Evolutionary conservation across 2,888 invertebrate genomes (phyloP).

Genomic region (Thysanoteuthis rhombus): DNA sequence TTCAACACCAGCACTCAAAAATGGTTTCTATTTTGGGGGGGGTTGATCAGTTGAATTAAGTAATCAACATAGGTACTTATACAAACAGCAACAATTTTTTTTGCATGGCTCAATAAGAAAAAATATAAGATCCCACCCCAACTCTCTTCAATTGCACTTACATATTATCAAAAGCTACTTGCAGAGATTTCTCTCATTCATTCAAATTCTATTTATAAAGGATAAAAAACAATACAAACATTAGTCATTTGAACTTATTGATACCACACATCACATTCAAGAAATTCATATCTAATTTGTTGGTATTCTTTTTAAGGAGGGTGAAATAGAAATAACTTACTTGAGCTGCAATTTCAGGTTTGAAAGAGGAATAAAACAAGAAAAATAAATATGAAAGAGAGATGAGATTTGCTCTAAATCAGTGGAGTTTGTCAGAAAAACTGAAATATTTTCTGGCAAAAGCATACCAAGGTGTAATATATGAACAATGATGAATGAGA

Average conservation of each 20-base stretch:
- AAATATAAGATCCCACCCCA: background rate
- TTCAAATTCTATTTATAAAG: background rate
- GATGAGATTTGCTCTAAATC: background rate
- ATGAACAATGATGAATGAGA: background rate
- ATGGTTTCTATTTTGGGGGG: background rate
- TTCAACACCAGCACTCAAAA: background rate
- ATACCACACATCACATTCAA: background rate
- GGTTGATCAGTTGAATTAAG: background rate
- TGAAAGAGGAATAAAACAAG: background rate
- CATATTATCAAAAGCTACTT: background rate
- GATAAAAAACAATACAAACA: background rate
- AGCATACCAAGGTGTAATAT: background rate
- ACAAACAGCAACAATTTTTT: background rate
- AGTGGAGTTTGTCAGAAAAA: background rate
- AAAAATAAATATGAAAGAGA: background rate
- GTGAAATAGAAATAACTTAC: constrained; percentile 12
- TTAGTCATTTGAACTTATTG: background rate
- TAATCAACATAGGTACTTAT: background rate
- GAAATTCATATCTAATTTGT: background rate
- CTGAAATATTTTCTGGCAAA: background rate
- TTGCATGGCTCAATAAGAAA: background rate
- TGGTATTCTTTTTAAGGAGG: constrained; percentile 12
- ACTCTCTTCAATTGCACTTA: background rate
- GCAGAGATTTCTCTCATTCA: background rate
- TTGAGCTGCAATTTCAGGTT: constrained; percentile 12